A percentile compares a stretch with the other conserved stretches of the same genome.
phyloP scores from a whole-genome alignment of 2,113 vertebrate species.

The Brachirus orientalis region DNA sequence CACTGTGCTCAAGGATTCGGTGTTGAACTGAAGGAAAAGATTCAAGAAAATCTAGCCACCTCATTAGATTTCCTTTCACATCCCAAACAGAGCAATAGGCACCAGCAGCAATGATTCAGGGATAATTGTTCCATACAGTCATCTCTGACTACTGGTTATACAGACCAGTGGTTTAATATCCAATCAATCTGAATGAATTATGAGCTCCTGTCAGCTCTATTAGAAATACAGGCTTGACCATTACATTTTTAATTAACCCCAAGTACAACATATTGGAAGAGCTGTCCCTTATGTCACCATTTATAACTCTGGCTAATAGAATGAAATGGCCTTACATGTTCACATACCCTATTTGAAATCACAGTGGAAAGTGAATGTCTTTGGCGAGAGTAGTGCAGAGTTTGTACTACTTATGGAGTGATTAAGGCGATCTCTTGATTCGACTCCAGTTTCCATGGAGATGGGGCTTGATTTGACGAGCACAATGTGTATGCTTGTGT shows the following conservation, averaged over 20 bases:
- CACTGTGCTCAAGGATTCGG: not conserved
- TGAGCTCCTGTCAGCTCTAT: constrained; percentile 58
- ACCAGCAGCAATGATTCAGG: constrained; percentile 25
- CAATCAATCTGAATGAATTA: constrained; percentile 64
- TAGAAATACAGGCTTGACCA: constrained; percentile 69
- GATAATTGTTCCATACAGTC: constrained; percentile 38
- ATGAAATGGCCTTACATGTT: constrained; percentile 49
- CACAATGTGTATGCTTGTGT: constrained; percentile 31
- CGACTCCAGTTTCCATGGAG: constrained; percentile 72
- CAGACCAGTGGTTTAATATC: constrained; percentile 61
- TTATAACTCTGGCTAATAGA: constrained; percentile 54
- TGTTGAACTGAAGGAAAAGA: not conserved
- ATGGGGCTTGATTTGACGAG: constrained; percentile 68
- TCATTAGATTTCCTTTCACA: constrained; percentile 21
- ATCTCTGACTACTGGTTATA: constrained; percentile 38
- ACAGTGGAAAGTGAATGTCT: constrained; percentile 58
- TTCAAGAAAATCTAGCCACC: not conserved
- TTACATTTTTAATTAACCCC: constrained; percentile 72
- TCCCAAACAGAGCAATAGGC: constrained; percentile 22
- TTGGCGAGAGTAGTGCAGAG: constrained; percentile 54
- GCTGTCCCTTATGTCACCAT: constrained; percentile 55
- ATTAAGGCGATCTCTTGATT: constrained; percentile 74
- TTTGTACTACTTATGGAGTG: constrained; percentile 72
- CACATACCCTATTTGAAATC: constrained; percentile 45
- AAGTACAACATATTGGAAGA: constrained; percentile 61